Conservation (phyloP, 2,888 invertebrate species). For the Cinara cedri region DNA sequence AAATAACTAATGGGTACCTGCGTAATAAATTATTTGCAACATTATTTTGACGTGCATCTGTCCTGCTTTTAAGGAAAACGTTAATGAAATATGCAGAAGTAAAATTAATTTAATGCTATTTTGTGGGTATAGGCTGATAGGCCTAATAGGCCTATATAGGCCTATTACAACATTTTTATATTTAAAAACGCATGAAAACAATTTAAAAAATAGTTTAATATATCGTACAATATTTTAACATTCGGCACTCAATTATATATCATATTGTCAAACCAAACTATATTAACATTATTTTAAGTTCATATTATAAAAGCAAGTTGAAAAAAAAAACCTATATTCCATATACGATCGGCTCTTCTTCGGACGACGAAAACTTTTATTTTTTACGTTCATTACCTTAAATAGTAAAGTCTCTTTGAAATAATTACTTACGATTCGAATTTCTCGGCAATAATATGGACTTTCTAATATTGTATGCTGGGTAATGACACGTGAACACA, state of each 20-base stretch:
- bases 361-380: neutral
- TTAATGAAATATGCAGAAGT: slow-evolving; percentile 13
- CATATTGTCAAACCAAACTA: no score
- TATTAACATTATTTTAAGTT: no score
- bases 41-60: neutral
- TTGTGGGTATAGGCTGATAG: no score
- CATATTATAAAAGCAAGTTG: no score
- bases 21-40: neutral
- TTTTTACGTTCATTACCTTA: neutral
- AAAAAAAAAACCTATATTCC: no score
- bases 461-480: slow-evolving; percentile 17
- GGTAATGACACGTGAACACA: slow-evolving; percentile 19
- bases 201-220: no score
- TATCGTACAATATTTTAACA: no score
- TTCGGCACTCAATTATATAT: no score
- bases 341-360: neutral
- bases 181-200: no score
- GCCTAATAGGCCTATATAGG: no score
- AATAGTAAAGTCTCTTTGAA: neutral
- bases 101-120: slow-evolving; percentile 14
- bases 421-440: neutral
- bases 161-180: no score
- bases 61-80: neutral
- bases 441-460: slow-evolving; percentile 2
- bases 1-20: neutral